phyloP scores from a whole-genome alignment of 2,888 invertebrate genomes.

The Hypena proboscidalis region DNA sequence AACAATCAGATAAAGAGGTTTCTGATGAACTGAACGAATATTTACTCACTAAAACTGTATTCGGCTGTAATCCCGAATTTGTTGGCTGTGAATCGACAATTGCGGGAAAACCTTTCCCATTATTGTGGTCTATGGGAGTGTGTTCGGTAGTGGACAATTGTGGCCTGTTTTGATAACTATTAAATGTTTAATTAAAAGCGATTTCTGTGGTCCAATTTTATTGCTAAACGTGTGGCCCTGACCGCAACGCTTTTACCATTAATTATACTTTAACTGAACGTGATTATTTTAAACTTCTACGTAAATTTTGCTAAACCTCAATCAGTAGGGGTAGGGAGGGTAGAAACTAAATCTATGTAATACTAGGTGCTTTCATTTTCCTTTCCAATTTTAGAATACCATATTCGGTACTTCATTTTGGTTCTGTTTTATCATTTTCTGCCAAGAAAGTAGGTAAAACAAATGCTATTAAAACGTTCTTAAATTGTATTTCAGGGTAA shows the following conservation, averaged over 20 bases:
- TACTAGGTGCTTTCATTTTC: background rate
- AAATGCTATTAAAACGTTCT: too few species aligned
- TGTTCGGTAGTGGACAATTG: slow-evolving; percentile 3
- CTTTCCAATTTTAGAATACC: too few species aligned
- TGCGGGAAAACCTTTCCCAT: background rate
- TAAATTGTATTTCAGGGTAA: too few species aligned
- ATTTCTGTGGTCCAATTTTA: slow-evolving; percentile 25
- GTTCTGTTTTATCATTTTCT: too few species aligned
- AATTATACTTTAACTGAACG: slow-evolving; percentile 7
- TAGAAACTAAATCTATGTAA: too few species aligned
- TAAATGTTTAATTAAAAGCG: slow-evolving; percentile 15
- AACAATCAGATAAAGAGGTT: background rate
- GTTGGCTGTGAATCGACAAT: background rate
- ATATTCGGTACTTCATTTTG: too few species aligned
- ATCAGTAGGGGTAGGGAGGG: too few species aligned
- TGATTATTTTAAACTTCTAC: slow-evolving; percentile 17
- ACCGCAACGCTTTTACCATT: slow-evolving; percentile 27
- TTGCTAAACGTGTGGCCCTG: slow-evolving; percentile 22
- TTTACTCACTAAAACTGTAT: background rate
- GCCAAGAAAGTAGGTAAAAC: too few species aligned
- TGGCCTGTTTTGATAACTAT: slow-evolving; percentile 2
- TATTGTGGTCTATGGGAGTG: slow-evolving; percentile 3
- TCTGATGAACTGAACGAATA: too few species aligned
- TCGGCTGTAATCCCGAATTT: background rate
- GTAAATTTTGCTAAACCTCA: too few species aligned